Percentiles rank a stretch among this genome's conserved stretches.
phyloP scores from a whole-genome alignment of 2,113 vertebrate species.

The Coptodon bakossiorum region DNA sequence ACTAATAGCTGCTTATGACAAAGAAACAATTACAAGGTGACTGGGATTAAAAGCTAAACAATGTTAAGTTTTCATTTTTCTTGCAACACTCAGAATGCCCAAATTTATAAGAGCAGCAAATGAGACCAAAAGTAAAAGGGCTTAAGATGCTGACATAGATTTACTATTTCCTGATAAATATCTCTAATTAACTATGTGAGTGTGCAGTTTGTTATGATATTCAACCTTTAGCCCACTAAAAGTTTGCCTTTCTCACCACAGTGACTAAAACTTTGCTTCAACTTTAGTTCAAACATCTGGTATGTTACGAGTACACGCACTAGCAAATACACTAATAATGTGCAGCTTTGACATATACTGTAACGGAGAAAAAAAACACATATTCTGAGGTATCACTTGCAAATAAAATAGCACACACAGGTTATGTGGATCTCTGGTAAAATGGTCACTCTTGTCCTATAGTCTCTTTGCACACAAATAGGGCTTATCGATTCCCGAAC shows the following conservation, averaged over 20 bases:
- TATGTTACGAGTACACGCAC: neutral
- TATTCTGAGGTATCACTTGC: conserved; percentile 6
- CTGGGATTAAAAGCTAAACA: conserved; percentile 58
- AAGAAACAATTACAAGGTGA: conserved; percentile 72
- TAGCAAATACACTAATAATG: conserved; percentile 23
- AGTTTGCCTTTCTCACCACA: conserved; percentile 42
- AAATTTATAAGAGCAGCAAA: neutral
- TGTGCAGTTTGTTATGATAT: neutral
- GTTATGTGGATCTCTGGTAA: conserved; percentile 1
- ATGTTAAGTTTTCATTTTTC: conserved; percentile 30
- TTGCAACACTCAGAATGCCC: neutral
- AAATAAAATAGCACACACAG: conserved; percentile 23
- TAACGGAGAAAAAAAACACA: conserved; percentile 2
- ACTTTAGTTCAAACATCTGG: conserved; percentile 53
- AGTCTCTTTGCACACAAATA: conserved; percentile 32
- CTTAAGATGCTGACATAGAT: neutral
- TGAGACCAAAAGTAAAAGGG: neutral
- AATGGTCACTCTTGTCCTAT: conserved; percentile 22
- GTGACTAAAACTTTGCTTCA: conserved; percentile 33
- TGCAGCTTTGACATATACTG: conserved; percentile 13
- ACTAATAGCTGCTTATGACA: conserved; percentile 64
- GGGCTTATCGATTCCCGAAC: conserved; percentile 50
- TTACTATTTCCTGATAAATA: neutral
- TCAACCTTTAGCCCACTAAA: conserved; percentile 55
- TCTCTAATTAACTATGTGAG: conserved; percentile 29